Base-by-base conservation (phyloP, 2,113 vertebrate genomes). In the Beaufortia kweichowensis region DNA sequence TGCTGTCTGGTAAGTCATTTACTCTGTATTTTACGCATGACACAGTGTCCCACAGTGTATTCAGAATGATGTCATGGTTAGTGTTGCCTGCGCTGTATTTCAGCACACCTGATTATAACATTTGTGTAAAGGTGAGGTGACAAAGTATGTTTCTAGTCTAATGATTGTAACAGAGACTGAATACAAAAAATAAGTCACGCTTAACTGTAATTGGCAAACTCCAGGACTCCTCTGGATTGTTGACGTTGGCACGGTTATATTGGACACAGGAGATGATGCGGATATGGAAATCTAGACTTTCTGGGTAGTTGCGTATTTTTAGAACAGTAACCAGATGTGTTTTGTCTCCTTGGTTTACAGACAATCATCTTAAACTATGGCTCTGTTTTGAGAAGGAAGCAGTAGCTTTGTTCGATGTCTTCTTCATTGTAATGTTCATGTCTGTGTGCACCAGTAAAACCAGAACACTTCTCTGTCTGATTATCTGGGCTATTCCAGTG, bases 261-360 rank as follows among this genome's bases (percentile, higher is more conserved):
- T 29, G n/a, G 64, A 29, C 60, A 14, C 57, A 55, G 19, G 61
- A 64, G 69, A 71, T 35, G 14, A 28, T 17, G 33, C 48, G 61
- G 65, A 81, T 65, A 62, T 72, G 50, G 74, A 76, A 63, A 76
- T 71, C 59, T 41, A 39, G 50, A 63, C 17, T 29, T 53, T 61
- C 23, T 61, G 33, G 17, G 26, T 12, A 59, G 6, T 39, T 70
- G 46, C 39, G 8, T 76, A 53, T 55, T 68, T 57, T 31, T 64
- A 61, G 65, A 56, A 23, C 26, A 29, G 68, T 48, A 43, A 75
- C 28, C 57, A 77, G 12, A 46, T 63, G 63, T 62, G 55, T 33
- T 72, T 12, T 19, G 43, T 57, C 31, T 48, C 31, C 33, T 17
- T 61, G 24, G 23, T 46, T 41, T 23, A n/a, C 19, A 81, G 56